Base-by-base conservation (phyloP, 2,797 vertebrate genomes). In the Crocidura indochinensis region DNA sequence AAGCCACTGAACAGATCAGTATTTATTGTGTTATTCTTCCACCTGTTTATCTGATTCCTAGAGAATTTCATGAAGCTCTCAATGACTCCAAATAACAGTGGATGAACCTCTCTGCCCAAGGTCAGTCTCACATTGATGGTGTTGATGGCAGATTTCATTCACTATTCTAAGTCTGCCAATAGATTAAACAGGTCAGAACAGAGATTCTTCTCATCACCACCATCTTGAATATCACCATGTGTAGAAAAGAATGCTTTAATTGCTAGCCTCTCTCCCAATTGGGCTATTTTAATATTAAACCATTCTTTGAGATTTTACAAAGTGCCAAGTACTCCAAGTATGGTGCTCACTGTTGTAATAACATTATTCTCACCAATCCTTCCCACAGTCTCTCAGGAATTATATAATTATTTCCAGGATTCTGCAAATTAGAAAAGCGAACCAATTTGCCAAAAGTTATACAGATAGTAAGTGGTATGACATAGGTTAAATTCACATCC, bases 341-440 rank as follows among this genome's bases (percentile, higher is more conserved):
- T 44, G 8, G 17, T 26, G 47, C 56, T 65, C 65, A 24, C 62
- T 77, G 56, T 73, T 74, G 68, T 29, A 11, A 22, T 76, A 77
- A 88, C 64, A 84, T 49, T 15, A 15, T 27, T 56, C 44, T 44
- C 84, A 56, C 15, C 68, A 77, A 86, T 71, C 60, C 85, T 75
- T 26, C 10, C 15, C 78, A 56, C 53, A 86, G 17, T 56, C 11
- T 82, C 29, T 6, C 20, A 80, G 67, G 82, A 74, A 49, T 89
- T 64, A 62, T 31, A 56, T 56, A 82, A 69, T 71, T 64, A 69
- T 80, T 76, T 75, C 90, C 79, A 88, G 85, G 76, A 92, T 83
- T n/a, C 65, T 31, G 51, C 83, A 69, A 60, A 17, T 68, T 53
- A 51, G 56, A 87, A 64, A 65, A 10, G 38, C 84, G 85, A 85